Base-by-base conservation (phyloP, 2,888 invertebrate species). In the Yponomeuta plumbellus region DNA sequence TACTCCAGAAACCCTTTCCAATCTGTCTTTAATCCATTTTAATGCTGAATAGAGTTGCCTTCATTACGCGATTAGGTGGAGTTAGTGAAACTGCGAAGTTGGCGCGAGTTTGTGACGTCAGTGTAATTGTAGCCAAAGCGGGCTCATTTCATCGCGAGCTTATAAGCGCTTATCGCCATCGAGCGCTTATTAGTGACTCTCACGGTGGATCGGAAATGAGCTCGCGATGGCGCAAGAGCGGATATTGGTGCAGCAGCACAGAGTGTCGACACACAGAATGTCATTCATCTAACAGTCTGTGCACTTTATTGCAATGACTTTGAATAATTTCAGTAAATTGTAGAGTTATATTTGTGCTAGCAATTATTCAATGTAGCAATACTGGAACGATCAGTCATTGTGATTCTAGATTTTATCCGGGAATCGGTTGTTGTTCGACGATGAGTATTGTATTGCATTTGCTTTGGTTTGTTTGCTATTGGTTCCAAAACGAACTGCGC, bases 181-280 rank as follows among this genome's bases (percentile, higher is more conserved):
- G 44, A 6, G 44, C 17, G 1, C 13, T 23, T 59, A 59, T 22
- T 59, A 59, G 59, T 21, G 34, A 23, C 59, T 59, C 22, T 59
- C 59, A 59, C 59, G 59, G 13, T 22, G 59, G 8, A 59, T 59
- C 59, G 59, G 59, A 59, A 59, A 59, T 59, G 59, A 59, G 59
- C 22, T 22, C 22, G 59, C 21, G 23, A 59, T 59, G 59, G 59
- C 59, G 59, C 59, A 21, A 13, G 59, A 21, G 59, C 59, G 21
- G 59, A 58, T 59, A 59, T 59, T 59, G 59, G 22, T 21, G 59
- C 23, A 21, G 59, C 11, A 11, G 22, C 8, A 21, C 44, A 23
- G 22, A 21, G 59, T 21, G 6, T 8, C 23, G 4, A 52, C 44
- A 52, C 17, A 17, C 44, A 52, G 44, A 52, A 52, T 13, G 17